A percentile compares a stretch with the other conserved stretches of the same genome.
phyloP scores from a whole-genome alignment of 2,113 vertebrate species.

The Acinonyx jubatus region DNA sequence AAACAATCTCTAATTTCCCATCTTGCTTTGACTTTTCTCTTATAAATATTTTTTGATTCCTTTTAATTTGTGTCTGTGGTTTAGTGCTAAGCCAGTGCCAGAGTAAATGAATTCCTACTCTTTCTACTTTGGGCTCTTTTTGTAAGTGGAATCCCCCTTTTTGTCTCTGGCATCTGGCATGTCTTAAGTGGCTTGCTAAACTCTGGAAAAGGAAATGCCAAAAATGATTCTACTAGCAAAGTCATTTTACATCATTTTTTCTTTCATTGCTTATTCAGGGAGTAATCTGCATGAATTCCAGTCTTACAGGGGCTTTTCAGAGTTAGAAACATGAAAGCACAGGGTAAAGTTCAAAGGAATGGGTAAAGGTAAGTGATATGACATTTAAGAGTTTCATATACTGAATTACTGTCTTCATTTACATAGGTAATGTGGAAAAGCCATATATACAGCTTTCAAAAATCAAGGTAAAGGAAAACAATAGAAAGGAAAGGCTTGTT shows the following conservation, averaged over 20 bases:
- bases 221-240: background rate
- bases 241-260: background rate
- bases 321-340: background rate
- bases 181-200: constrained; percentile 31
- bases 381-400: background rate
- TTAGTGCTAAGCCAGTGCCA: background rate
- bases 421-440: background rate
- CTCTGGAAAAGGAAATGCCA: constrained; percentile 17
- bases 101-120: background rate
- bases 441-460: background rate
- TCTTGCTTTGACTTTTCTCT: constrained; percentile 27
- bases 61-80: background rate
- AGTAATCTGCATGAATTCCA: background rate
- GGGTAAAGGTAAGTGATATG: background rate
- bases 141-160: constrained; percentile 25
- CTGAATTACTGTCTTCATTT: background rate
- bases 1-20: background rate
- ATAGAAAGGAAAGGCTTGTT: background rate
- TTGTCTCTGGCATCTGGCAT: background rate
- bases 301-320: background rate
- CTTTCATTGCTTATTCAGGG: background rate
- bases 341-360: background rate
- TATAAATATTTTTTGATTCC: background rate
- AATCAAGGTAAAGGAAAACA: background rate
- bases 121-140: background rate